Base-by-base conservation (phyloP, 1,140 invertebrate genomes). In the Patella vulgata region DNA sequence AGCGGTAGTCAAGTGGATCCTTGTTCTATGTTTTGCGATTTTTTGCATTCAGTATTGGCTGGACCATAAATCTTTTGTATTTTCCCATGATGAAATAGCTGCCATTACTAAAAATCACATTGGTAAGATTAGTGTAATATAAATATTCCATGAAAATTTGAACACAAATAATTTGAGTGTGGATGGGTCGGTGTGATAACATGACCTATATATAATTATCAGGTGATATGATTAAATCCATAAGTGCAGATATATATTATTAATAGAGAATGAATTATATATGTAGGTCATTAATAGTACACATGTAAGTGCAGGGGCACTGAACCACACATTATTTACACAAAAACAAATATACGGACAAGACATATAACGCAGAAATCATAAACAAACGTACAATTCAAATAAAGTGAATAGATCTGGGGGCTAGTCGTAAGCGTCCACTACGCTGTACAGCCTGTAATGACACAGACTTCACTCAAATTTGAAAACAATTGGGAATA, bases 21-120 rank as follows among this genome's bases (percentile, higher is more conserved):
- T 71, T 23, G n/a, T 73, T 5, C 6, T 65, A 1, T 51, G 55
- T 36, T 66, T 73, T 56, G 48, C 67, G 39, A 54, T 70, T n/a
- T 73, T 71, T 63, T 66, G 63, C 51, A 70, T 79, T 14, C 62
- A 77, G 6, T 75, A 69, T 48, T 79, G 77, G 77, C 51, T 80
- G 30, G 47, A 58, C 6, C 67, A 64, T 3, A 80, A 78, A 67
- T 48, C 54, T 5, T 77, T 73, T 56, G 33, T 77, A 21, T 73
- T 78, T 27, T 47, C 58, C 19, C 70, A 71, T 21, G 59, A 71
- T 51, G 63, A 65, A 46, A 65, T 80, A 12, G 67, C 72, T 19
- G 60, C 58, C 36, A 73, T 80, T 23, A 63, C 73, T 0, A 50
- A 61, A 39, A 78, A 74, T 71, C 63, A 78, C 65, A 65, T 62